These are phyloP conservation scores for Origma solitaria DNA, from an alignment of 2,113 vertebrate genomes.

Conservation along the genomic window DNA sequence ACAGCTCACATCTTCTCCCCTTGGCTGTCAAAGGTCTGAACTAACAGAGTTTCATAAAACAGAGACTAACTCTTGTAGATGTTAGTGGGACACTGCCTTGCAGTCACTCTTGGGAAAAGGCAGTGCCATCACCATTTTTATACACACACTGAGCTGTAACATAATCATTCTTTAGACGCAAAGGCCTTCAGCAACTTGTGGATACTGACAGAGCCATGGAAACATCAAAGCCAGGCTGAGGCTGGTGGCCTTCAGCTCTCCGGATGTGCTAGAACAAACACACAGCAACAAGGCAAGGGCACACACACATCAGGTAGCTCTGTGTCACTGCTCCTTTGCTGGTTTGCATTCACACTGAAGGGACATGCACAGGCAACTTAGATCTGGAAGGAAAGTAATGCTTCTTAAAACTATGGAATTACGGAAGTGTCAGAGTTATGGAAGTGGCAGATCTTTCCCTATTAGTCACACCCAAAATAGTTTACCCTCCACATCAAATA, in stretches of 20 bases:
- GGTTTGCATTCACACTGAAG: background rate
- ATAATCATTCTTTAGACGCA: background rate
- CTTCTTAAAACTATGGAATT: background rate
- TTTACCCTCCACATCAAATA: background rate
- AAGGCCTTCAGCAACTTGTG: background rate
- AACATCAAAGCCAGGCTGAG: background rate
- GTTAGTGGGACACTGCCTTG: background rate
- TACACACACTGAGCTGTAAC: background rate
- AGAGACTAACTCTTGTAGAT: background rate
- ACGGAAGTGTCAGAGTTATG: background rate
- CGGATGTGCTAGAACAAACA: background rate
- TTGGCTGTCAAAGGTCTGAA: background rate
- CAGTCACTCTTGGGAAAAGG: background rate
- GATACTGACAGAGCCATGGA: background rate
- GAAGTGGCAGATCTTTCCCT: background rate
- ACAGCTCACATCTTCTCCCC: background rate
- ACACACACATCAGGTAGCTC: background rate
- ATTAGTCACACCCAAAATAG: background rate
- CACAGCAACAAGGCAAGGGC: background rate
- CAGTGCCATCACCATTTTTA: fast-evolving
- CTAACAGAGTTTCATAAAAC: background rate
- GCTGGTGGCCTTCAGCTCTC: background rate
- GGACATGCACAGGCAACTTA: background rate
- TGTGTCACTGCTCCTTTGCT: background rate
- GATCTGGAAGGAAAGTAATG: background rate